Conservation (phyloP, 2,888 invertebrate species). For the Stegophylla sp. region DNA sequence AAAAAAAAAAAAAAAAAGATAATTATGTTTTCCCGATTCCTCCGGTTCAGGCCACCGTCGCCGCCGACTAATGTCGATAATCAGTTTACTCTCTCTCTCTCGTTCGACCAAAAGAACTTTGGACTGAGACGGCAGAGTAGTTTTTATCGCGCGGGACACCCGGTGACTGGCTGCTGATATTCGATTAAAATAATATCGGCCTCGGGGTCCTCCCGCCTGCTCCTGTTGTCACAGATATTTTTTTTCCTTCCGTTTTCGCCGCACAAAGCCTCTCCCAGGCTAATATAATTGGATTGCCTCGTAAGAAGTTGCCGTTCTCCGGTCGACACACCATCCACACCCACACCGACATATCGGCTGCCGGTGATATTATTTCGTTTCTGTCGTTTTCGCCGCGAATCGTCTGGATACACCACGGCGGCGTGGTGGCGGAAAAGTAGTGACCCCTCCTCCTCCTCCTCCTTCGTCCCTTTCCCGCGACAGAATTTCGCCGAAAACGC, state of each 20-base stretch:
- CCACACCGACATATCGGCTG: too few relatives aligned
- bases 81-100: constrained; percentile 41
- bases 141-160: constrained; percentile 42
- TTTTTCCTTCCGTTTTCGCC: constrained; percentile 17
- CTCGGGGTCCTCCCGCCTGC: constrained; percentile 27
- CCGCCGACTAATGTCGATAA: constrained; percentile 51
- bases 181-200: constrained; percentile 56
- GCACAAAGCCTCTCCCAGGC: constrained; percentile 34
- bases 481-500: too few relatives aligned
- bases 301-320: constrained; percentile 30
- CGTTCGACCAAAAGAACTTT: constrained; percentile 22
- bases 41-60: constrained; percentile 22
- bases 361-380: background rate
- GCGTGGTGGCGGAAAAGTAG: too few relatives aligned
- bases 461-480: too few relatives aligned
- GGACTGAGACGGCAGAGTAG: background rate
- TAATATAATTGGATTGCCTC: constrained; percentile 55
- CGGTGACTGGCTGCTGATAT: constrained; percentile 45
- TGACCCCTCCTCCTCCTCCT: too few relatives aligned
- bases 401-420: background rate
- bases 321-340: background rate
- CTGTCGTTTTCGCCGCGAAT: constrained; percentile 30
- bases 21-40: constrained; percentile 55
- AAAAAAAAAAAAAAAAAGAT: too few relatives aligned
- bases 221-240: too few relatives aligned